Evolutionary conservation across 2,888 invertebrate species (phyloP).

Genomic region (Tetrapedia diversipes): DNA sequence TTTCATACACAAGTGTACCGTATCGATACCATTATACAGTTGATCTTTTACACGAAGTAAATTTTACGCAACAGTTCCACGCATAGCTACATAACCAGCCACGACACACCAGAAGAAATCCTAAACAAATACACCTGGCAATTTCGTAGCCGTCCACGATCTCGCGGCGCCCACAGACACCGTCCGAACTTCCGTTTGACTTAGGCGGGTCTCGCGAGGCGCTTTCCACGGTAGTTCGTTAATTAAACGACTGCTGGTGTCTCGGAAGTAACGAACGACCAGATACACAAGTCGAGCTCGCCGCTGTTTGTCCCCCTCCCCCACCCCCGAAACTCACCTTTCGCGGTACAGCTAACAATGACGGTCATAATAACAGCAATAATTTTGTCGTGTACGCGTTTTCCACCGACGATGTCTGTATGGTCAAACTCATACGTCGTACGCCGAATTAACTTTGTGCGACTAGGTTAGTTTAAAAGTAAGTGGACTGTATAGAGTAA

Average conservation of each 20-base stretch:
- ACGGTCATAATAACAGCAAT: neutral
- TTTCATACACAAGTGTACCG: too few species aligned
- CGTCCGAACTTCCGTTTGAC: constrained; percentile 43
- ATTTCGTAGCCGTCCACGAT: constrained; percentile 11
- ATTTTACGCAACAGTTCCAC: neutral
- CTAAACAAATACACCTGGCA: constrained; percentile 13
- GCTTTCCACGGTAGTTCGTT: constrained; percentile 28
- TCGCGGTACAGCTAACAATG: neutral
- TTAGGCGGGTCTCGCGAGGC: constrained; percentile 14
- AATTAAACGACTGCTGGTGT: constrained; percentile 52
- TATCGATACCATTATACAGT: too few species aligned
- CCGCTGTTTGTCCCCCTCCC: constrained; percentile 1
- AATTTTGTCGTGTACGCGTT: too few species aligned
- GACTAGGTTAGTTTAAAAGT: too few species aligned
- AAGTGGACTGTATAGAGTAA: too few species aligned
- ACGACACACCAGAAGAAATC: neutral
- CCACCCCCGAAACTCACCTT: too few species aligned
- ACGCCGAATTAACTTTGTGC: too few species aligned
- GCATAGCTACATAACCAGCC: too few species aligned
- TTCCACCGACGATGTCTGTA: too few species aligned
- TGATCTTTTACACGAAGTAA: too few species aligned
- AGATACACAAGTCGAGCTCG: neutral
- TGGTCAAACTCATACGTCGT: too few species aligned
- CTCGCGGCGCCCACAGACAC: neutral
- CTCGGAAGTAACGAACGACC: constrained; percentile 41